Conservation (phyloP, 2,113 vertebrate genomes). For the Sorex fumeus region DNA sequence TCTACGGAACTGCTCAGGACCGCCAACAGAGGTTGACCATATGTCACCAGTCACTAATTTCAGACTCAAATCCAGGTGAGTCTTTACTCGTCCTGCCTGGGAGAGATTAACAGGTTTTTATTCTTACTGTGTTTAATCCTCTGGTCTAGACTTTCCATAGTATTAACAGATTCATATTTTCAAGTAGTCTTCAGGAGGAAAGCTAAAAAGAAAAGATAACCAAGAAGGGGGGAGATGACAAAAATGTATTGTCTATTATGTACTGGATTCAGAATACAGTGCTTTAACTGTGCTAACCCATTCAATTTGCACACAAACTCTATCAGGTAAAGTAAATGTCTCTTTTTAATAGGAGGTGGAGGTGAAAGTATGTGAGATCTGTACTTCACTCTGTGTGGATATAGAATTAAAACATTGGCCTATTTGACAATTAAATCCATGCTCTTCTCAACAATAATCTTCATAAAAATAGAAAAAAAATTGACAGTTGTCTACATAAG, state of each 20-base stretch:
- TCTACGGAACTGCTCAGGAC: not conserved
- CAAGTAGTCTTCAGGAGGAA: not conserved
- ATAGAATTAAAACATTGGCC: not conserved
- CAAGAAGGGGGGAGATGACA: not conserved
- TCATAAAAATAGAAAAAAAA: constrained; percentile 40
- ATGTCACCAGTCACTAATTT: fast-evolving
- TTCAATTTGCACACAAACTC: constrained; percentile 28
- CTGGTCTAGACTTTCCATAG: not conserved
- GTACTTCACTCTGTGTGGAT: not conserved
- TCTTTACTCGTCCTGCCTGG: not conserved
- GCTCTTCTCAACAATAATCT: not conserved
- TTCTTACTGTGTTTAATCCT: not conserved
- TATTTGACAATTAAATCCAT: not conserved
- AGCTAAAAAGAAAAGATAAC: not conserved
- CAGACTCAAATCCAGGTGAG: not conserved
- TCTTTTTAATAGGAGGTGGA: constrained; percentile 38
- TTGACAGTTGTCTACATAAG: not conserved
- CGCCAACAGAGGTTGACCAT: not conserved
- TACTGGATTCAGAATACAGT: not conserved
- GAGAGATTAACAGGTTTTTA: not conserved
- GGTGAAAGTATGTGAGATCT: not conserved
- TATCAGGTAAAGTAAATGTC: not conserved
- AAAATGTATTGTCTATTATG: not conserved
- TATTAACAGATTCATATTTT: not conserved
- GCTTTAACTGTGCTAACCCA: not conserved